phyloP scores from a whole-genome alignment of 2,113 vertebrate genomes.

The Turnix velox region DNA sequence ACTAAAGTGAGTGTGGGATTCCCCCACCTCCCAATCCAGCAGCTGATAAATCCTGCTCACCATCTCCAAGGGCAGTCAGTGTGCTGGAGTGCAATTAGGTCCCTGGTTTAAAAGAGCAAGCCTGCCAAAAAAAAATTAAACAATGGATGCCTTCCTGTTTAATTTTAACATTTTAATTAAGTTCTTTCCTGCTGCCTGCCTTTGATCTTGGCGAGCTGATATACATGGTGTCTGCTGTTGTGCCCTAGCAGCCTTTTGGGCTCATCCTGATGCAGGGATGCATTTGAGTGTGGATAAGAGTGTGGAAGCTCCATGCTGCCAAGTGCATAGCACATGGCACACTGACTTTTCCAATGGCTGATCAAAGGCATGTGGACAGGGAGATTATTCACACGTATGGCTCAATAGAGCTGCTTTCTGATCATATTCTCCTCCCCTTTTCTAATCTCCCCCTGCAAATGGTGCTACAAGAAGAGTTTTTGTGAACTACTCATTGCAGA shows the following conservation, averaged over 20 bases:
- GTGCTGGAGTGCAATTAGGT: background rate
- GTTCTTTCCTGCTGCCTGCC: conserved; percentile 27
- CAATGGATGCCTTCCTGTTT: conserved; percentile 47
- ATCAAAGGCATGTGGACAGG: background rate
- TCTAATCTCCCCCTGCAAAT: background rate
- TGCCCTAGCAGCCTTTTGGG: background rate
- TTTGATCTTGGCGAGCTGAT: conserved; percentile 41
- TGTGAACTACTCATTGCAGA: background rate
- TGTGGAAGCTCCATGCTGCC: background rate
- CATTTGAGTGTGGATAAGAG: background rate
- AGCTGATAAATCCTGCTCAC: background rate
- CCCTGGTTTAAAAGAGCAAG: background rate
- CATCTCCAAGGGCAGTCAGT: conserved; percentile 11
- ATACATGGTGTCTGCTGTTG: background rate
- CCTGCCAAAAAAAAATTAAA: conserved; percentile 60
- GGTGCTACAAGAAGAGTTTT: background rate
- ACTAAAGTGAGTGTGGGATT: background rate
- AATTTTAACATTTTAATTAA: conserved; percentile 64
- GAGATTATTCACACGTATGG: background rate
- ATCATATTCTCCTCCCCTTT: background rate
- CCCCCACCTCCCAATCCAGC: background rate
- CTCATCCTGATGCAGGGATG: background rate
- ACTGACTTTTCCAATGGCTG: background rate
- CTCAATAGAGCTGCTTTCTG: background rate
- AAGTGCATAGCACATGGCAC: background rate